A percentile compares a stretch with the other conserved stretches of the same genome.
Evolutionary conservation across 2,888 invertebrate species (phyloP).

Genomic region (Drosophila sordidapex): DNA sequence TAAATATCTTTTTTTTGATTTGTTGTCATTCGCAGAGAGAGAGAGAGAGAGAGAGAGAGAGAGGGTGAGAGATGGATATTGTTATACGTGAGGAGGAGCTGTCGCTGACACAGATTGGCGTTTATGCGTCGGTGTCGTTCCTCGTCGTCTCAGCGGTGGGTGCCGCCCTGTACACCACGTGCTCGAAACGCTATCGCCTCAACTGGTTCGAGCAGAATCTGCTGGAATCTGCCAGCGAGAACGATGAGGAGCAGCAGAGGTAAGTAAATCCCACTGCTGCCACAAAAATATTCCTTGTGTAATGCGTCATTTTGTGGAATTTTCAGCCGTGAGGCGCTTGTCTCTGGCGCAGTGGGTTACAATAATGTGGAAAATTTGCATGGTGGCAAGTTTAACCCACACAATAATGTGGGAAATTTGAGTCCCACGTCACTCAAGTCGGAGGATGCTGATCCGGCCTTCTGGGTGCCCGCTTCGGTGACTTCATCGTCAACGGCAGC

Average conservation of each 20-base stretch:
- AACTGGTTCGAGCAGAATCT: constrained; percentile 88
- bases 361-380: constrained; percentile 85
- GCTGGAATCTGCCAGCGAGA: constrained; percentile 86
- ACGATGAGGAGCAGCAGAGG: constrained; percentile 84
- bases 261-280: constrained; percentile 30
- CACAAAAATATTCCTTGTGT: neutral
- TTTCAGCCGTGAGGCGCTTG: constrained; percentile 85
- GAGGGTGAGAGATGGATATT: constrained; percentile 78
- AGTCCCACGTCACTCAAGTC: constrained; percentile 84
- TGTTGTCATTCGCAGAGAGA: neutral
- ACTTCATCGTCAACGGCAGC: constrained; percentile 65
- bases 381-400: constrained; percentile 47
- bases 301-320: neutral
- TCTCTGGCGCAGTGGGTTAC: constrained; percentile 81
- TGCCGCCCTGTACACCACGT: constrained; percentile 86
- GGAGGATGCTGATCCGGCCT: constrained; percentile 84
- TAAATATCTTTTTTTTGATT: neutral
- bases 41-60: neutral
- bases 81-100: constrained; percentile 84
- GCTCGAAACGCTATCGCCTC: constrained; percentile 86
- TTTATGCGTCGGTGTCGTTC: constrained; percentile 86
- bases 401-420: constrained; percentile 73
- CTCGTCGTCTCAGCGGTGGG: constrained; percentile 85
- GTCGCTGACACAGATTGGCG: constrained; percentile 84
- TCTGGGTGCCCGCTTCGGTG: constrained; percentile 85